Evolutionary conservation across 2,113 vertebrate species (phyloP).

Genomic region (Struthidea cinerea): DNA sequence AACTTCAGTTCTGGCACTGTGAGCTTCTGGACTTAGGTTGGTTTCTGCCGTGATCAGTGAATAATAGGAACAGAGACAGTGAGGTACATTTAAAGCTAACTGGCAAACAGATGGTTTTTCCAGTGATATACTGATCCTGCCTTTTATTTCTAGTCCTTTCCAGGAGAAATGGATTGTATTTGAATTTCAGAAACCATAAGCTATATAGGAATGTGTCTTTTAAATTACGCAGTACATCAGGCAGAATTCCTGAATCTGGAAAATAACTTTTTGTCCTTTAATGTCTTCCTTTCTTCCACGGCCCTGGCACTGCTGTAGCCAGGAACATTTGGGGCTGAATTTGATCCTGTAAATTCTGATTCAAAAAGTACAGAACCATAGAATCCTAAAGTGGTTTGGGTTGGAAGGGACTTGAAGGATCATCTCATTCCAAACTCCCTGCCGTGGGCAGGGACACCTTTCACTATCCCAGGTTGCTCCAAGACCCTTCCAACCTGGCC

Average conservation of each 20-base stretch:
- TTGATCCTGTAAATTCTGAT: neutral
- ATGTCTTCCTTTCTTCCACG: neutral
- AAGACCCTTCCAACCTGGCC: neutral
- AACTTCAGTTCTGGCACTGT: neutral
- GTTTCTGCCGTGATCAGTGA: neutral
- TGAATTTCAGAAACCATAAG: slow-evolving; percentile 23
- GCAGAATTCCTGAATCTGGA: neutral
- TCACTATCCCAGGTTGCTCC: neutral
- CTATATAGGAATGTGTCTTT: neutral
- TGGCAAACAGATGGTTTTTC: slow-evolving; percentile 9
- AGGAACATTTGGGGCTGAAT: neutral
- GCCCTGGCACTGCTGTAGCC: neutral
- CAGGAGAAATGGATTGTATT: neutral
- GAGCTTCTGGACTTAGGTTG: neutral
- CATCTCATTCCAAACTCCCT: neutral
- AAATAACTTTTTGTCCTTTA: neutral
- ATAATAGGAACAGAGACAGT: neutral
- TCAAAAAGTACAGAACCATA: neutral
- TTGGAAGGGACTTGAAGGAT: neutral
- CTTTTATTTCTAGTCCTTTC: slow-evolving; percentile 5
- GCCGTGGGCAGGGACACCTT: neutral
- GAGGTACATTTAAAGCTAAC: neutral
- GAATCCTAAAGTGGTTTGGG: neutral
- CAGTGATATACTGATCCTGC: neutral
- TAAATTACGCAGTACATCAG: neutral